Evolutionary conservation across 1,140 invertebrate species (phyloP).

Genomic region (Piezodorus guildinii): DNA sequence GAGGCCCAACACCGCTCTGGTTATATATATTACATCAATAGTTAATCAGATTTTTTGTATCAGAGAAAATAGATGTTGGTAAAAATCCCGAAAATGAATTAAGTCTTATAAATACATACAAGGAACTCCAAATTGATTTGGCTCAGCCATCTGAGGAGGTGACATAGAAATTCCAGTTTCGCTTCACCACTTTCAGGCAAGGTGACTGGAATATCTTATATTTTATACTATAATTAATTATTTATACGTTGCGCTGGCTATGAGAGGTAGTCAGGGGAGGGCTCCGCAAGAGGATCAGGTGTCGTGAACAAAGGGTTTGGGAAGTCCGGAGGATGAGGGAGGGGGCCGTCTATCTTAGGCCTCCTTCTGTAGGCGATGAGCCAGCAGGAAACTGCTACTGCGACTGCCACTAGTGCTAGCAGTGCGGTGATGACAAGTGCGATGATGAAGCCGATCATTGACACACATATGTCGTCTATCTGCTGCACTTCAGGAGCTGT

Average conservation of each 20-base stretch:
- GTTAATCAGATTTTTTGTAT: not conserved
- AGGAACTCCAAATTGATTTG: not conserved
- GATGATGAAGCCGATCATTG: constrained; percentile 83
- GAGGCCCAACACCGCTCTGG: constrained; percentile 10
- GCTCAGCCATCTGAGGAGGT: constrained; percentile 24
- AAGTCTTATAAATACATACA: not conserved
- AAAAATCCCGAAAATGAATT: constrained; percentile 9
- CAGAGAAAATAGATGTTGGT: constrained; percentile 2
- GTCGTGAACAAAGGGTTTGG: constrained; percentile 88
- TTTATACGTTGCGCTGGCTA: constrained; percentile 21
- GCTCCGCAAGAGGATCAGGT: constrained; percentile 61
- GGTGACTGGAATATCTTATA: not conserved
- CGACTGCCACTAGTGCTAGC: constrained; percentile 80
- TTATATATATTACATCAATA: too few relatives aligned
- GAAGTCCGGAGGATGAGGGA: constrained; percentile 89
- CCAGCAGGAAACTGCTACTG: constrained; percentile 89
- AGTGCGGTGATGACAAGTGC: constrained; percentile 83
- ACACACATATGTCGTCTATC: constrained; percentile 81
- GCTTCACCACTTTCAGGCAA: not conserved
- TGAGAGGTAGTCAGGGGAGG: constrained; percentile 66
- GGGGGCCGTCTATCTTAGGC: constrained; percentile 70
- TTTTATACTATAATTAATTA: constrained; percentile 9
- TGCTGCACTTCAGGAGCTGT: constrained; percentile 50
- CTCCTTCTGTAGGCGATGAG: constrained; percentile 81
- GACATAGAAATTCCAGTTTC: constrained; percentile 7